phyloP scores from a whole-genome alignment of 2,888 invertebrate genomes.

The Brachynemurus nebulosus region DNA sequence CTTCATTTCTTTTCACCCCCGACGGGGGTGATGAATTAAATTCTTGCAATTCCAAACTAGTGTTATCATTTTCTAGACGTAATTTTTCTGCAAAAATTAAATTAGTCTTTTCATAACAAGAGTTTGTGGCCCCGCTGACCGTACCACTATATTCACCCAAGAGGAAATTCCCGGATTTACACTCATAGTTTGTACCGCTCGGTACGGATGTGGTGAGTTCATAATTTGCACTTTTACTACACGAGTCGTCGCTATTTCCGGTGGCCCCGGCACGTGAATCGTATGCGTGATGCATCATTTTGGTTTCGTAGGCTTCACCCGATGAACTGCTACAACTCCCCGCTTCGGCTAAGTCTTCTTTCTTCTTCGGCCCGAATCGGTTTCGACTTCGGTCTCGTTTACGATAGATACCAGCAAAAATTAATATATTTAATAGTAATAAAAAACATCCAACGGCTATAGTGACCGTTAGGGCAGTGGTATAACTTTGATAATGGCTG shows the following conservation, averaged over 20 bases:
- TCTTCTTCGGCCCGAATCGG: conserved; percentile 50
- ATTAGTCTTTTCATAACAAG: conserved; percentile 41
- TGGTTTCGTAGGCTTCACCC: conserved; percentile 43
- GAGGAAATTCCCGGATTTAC: conserved; percentile 28
- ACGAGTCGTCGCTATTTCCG: no score
- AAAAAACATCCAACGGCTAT: conserved; percentile 77
- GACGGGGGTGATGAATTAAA: conserved; percentile 44
- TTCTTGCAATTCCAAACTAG: conserved; percentile 47
- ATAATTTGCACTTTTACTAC: conserved; percentile 7
- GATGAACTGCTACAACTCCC: conserved; percentile 52
- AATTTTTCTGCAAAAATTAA: conserved; percentile 29
- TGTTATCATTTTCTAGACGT: conserved; percentile 33
- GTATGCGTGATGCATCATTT: conserved; percentile 32
- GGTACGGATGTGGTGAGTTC: no score
- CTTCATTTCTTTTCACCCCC: conserved; percentile 36
- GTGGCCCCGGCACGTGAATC: conserved; percentile 11
- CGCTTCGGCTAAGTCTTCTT: conserved; percentile 61
- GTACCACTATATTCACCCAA: conserved; percentile 27
- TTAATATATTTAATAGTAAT: conserved; percentile 65
- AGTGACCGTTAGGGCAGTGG: conserved; percentile 76
- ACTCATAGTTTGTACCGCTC: conserved; percentile 34
- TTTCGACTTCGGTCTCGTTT: conserved; percentile 47
- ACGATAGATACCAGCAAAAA: conserved; percentile 80
- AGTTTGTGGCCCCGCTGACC: conserved; percentile 52
- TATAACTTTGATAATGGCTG: conserved; percentile 77